These are phyloP conservation scores for Syrista parreyssii DNA, from an alignment of 2,888 invertebrate species.

Conservation along the genomic window DNA sequence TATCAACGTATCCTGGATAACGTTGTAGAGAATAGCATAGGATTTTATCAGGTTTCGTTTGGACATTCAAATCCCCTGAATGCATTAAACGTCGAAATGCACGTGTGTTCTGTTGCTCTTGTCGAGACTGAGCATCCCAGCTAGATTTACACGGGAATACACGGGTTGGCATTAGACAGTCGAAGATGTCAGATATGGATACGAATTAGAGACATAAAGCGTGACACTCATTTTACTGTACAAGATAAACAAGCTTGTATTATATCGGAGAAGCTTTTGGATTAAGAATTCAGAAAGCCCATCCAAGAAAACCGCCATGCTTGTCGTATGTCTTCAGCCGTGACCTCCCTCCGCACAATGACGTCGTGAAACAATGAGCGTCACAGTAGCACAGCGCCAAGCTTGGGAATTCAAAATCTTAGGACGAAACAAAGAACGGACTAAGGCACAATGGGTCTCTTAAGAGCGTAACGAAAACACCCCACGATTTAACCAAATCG, in stretches of 20 bases:
- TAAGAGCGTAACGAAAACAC: slow-evolving; percentile 13
- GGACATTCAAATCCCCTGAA: not conserved
- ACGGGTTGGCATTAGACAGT: not conserved
- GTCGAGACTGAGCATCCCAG: not conserved
- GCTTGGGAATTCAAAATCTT: slow-evolving; percentile 17
- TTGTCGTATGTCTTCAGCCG: slow-evolving; percentile 10
- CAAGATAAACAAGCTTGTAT: not conserved
- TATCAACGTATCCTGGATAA: not conserved
- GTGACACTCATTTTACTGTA: not conserved
- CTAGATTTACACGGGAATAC: not conserved
- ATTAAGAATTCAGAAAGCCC: not conserved
- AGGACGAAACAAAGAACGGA: slow-evolving; percentile 15
- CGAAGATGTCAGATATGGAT: not conserved
- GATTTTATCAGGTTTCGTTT: not conserved
- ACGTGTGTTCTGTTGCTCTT: not conserved
- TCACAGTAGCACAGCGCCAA: slow-evolving; percentile 13
- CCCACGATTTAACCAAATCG: not conserved
- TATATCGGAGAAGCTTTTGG: not conserved
- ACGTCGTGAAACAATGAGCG: slow-evolving; percentile 16
- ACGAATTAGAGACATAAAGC: not conserved
- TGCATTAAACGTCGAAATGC: not conserved
- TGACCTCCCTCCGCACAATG: slow-evolving; percentile 18
- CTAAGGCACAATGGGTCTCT: slow-evolving; percentile 13
- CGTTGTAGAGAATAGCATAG: slow-evolving; percentile 15
- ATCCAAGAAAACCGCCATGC: not conserved